phyloP scores from a whole-genome alignment of 2,797 vertebrate species.

The Bucorvus abyssinicus region DNA sequence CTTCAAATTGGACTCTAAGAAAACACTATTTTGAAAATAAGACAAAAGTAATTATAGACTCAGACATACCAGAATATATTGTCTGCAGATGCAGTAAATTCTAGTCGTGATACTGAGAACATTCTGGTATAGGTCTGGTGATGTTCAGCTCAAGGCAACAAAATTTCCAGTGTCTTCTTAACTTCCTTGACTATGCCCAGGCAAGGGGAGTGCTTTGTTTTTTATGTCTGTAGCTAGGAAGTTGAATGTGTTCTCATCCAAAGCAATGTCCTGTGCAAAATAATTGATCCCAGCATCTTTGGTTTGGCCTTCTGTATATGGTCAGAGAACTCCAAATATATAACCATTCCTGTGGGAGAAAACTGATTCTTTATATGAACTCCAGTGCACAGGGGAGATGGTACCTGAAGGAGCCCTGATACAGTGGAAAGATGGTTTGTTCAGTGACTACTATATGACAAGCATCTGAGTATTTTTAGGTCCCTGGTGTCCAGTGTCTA shows the following conservation, averaged over 20 bases:
- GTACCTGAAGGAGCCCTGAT: neutral
- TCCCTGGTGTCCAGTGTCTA: fast-evolving
- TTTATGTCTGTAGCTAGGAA: neutral
- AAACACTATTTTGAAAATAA: neutral
- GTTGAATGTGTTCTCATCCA: neutral
- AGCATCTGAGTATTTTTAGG: neutral
- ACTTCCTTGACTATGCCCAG: neutral
- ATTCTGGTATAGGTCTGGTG: neutral
- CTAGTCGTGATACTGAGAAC: neutral
- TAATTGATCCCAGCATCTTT: neutral
- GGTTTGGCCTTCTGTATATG: neutral
- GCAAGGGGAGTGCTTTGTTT: neutral
- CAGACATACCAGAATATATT: neutral
- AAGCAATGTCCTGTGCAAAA: neutral
- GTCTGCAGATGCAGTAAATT: neutral
- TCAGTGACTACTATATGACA: neutral
- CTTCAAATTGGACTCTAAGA: neutral
- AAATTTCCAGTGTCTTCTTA: neutral
- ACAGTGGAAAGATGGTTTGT: neutral
- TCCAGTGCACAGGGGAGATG: neutral
- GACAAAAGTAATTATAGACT: neutral
- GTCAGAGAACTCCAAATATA: neutral
- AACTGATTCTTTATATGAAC: neutral
- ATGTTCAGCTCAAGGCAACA: neutral
- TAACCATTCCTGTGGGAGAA: neutral